Conservation (phyloP, 2,113 vertebrate species). For the Elephas maximus region DNA sequence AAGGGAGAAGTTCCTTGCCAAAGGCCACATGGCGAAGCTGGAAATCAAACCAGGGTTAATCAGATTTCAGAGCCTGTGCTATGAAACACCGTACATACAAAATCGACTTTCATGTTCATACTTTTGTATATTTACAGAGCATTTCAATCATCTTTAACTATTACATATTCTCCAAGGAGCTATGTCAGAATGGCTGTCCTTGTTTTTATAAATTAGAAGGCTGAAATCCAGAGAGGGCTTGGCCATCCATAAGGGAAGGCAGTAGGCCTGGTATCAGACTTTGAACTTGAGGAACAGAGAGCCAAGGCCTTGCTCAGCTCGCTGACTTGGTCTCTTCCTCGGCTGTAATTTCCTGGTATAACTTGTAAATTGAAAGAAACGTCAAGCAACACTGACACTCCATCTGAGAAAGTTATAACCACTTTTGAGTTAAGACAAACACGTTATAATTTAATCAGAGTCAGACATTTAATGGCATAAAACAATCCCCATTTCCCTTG, state of each 20-base stretch:
- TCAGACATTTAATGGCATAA: constrained; percentile 61
- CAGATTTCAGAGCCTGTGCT: neutral
- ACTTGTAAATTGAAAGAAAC: neutral
- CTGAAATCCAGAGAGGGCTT: neutral
- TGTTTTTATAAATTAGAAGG: neutral
- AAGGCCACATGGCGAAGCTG: neutral
- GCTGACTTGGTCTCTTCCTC: neutral
- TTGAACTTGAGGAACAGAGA: neutral
- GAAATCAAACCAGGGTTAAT: neutral
- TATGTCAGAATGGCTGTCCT: neutral
- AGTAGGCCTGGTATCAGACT: neutral
- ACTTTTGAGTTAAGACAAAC: neutral
- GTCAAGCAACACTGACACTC: neutral
- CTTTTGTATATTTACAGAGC: neutral
- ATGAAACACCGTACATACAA: neutral
- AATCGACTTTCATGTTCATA: neutral
- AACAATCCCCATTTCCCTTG: constrained; percentile 13
- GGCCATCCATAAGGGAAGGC: neutral
- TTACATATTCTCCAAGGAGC: neutral
- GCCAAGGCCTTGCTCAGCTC: neutral
- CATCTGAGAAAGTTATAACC: neutral
- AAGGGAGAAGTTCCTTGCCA: neutral
- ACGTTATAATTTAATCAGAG: constrained; percentile 49
- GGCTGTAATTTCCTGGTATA: no score
- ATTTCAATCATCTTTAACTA: neutral